These are phyloP conservation scores for Malacoraja senta DNA, from an alignment of 2,797 vertebrate species.

Conservation along the genomic window DNA sequence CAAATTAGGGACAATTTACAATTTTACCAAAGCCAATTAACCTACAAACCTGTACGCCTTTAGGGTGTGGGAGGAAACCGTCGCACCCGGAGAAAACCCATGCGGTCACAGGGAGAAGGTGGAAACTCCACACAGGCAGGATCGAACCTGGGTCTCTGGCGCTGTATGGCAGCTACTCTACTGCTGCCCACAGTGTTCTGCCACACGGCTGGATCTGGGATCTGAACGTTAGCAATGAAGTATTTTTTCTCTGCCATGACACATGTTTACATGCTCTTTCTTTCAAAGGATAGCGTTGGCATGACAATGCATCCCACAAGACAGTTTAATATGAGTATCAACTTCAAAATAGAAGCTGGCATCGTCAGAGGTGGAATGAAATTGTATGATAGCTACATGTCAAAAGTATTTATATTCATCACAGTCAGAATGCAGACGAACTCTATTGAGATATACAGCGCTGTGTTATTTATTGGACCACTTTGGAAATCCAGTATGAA, in stretches of 20 bases:
- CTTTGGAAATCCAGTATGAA: neutral
- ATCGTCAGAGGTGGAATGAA: neutral
- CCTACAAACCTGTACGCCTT: too few species aligned
- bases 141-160: too few species aligned
- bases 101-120: too few species aligned
- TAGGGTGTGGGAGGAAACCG: too few species aligned
- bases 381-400: neutral
- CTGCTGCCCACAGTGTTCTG: too few species aligned
- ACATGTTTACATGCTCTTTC: neutral
- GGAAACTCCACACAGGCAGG: too few species aligned
- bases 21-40: too few species aligned
- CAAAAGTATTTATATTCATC: constrained; percentile 10
- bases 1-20: too few species aligned
- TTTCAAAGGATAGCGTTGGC: neutral
- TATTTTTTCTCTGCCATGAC: neutral
- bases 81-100: too few species aligned
- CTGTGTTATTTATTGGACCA: neutral
- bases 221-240: too few species aligned
- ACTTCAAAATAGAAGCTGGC: neutral
- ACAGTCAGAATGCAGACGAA: neutral
- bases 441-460: neutral
- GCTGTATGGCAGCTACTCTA: too few species aligned
- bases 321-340: neutral
- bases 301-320: neutral
- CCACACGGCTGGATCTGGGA: too few species aligned